Evolutionary conservation across 2,113 vertebrate genomes (phyloP), one percentile per base, ranked within the genome.

Genomic region (Ailuropoda melanoleuca): DNA sequence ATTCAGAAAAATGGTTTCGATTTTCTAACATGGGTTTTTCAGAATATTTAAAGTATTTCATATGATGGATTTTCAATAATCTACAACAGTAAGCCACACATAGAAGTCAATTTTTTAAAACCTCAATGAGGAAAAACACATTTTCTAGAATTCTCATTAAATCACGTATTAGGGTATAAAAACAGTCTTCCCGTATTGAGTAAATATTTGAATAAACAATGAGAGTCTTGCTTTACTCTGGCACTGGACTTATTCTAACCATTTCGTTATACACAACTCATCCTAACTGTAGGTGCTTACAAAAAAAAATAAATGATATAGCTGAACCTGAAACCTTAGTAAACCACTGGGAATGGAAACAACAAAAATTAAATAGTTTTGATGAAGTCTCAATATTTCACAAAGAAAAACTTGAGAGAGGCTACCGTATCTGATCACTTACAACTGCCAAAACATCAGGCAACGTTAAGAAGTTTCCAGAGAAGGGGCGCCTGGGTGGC

Each of bases 31-130:
- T 60, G 62, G n/a, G 18, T 53, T 70, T 70, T 96, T 39, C 34
- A 74, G 92, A 80, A 92, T 11, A 74, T 81, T 95, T 93, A n/a
- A 84, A 86, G 43, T 66, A 81, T 24, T 56, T 85, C n/a, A 86
- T 86, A 50, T 60, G 46, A 84, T 4, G 26, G 58, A 78, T 55
- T 87, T 80, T 68, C 3, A 93, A 66, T 82, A 82, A 85, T 86
- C 31, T 80, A 29, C 8, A 87, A 78, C 3, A 55, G 29, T 46
- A 68, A 48, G 68, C 39, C 48, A 88, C 24, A 64, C 34, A 50
- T 18, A 64, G 31, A 81, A 81, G 17, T 37, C 66, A 58, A 82
- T 48, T 77, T 96, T 94, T 83, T 72, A 81, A 82, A 93, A 91
- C 23, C 34, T 88, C 66, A 58, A n/a, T 43, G 3, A 97, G 60